These are phyloP conservation scores for Dasyprocta punctata DNA, from an alignment of 2,113 vertebrate genomes.

Conservation along the genomic window DNA sequence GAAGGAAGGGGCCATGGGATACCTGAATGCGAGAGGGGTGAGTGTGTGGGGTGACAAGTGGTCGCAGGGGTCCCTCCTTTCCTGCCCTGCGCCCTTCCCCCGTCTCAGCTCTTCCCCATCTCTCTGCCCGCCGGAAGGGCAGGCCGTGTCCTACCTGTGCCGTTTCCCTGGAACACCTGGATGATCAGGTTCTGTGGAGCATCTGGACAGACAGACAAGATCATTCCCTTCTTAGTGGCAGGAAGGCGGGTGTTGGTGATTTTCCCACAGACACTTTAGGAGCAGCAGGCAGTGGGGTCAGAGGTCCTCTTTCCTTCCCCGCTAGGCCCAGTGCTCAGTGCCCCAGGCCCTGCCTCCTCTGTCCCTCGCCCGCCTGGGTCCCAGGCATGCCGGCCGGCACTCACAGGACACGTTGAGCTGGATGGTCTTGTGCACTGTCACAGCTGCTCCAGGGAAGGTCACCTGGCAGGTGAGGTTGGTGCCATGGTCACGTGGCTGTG, in stretches of 20 bases:
- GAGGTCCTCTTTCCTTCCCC: neutral
- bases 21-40: neutral
- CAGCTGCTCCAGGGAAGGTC: neutral
- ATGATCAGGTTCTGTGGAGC: neutral
- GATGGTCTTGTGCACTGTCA: neutral
- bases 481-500: neutral
- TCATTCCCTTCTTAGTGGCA: neutral
- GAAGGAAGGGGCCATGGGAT: neutral
- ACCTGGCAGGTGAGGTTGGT: conserved; percentile 43
- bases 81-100: neutral
- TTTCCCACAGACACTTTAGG: neutral
- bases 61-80: neutral
- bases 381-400: neutral
- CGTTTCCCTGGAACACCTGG: neutral
- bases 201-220: conserved; percentile 47
- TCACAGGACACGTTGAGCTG: neutral
- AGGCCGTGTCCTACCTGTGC: neutral
- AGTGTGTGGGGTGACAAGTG: neutral
- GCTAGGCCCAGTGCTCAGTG: too few species aligned
- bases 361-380: neutral
- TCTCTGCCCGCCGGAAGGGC: too few species aligned
- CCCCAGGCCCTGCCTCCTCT: neutral
- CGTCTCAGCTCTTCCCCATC: neutral
- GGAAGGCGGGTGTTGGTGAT: neutral
- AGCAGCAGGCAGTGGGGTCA: neutral